Base-by-base conservation (phyloP, 2,888 invertebrate genomes). In the Amphipyra berbera region DNA sequence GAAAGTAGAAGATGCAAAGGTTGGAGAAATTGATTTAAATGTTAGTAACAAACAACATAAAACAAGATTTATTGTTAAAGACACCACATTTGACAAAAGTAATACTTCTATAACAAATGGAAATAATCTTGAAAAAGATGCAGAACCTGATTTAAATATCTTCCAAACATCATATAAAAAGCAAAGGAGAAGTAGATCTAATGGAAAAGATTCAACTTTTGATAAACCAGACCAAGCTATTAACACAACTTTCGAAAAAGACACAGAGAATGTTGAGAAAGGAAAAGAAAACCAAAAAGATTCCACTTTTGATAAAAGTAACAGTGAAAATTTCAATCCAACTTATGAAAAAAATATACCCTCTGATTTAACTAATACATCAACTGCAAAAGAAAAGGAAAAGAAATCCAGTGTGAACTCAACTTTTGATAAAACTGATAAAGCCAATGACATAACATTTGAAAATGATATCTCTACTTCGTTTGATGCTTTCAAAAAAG, bases 391-490 rank as follows among this genome's bases (percentile, higher is more conserved):
- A 40, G 30, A 0, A 10, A 63, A 40, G 2, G 21, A 54, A 30
- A 55, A 48, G 3, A 58, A 61, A 33, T 49, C 55, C 3, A 62
- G 48, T 47, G 27, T 67, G 0, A 72, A 83, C 54, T 45, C 64
- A 10, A 78, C 73, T n/a, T 78, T 70, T 61, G 78, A 84, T 47
- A 82, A 76, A 58, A 70, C 62, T 57, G 77, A 84, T 12, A 82
- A 77, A 44, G 47, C 8, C 3, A 45, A 60, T 50, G 67, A 69
- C 33, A 61, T 62, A n/a, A 64, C 61, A 40, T 68, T 60, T 68
- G 69, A 68, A 41, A 63, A 79, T 67, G 68, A 68, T 33, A 35
- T 1, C 44, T 62, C 68, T 2, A 42, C 59, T 12, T 63, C 76
- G 13, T 80, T 73, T 62, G 81, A 83, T 46, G 78, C 75, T 54